A percentile compares a stretch with the other conserved stretches of the same genome.
These are phyloP conservation scores for Belonocnema kinseyi DNA, from an alignment of 1,140 invertebrate genomes.

Conservation along the genomic window DNA sequence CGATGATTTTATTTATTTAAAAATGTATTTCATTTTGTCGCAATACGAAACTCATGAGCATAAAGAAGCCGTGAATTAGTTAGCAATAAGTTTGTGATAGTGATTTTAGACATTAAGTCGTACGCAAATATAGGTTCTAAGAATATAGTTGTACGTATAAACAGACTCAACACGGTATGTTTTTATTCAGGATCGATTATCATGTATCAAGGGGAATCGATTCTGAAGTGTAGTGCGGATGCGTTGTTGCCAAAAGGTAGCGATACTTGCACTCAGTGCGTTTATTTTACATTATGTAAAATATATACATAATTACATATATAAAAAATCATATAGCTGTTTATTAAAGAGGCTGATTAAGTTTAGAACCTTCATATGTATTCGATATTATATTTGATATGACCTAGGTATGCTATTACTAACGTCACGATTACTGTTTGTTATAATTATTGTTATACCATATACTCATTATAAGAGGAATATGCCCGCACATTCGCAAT, in stretches of 20 bases:
- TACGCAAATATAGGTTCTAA: background rate
- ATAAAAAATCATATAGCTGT: constrained; percentile 50
- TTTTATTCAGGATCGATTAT: background rate
- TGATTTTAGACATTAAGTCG: constrained; percentile 19
- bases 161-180: background rate
- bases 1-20: too few species aligned
- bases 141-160: background rate
- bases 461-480: background rate
- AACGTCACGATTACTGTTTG: background rate
- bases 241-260: background rate
- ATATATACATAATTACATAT: constrained; percentile 35
- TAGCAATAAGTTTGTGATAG: constrained; percentile 18
- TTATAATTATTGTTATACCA: background rate
- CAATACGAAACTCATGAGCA: too few species aligned
- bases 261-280: background rate
- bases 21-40: too few species aligned
- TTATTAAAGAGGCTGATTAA: constrained; percentile 61
- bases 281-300: constrained; percentile 31
- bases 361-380: constrained; percentile 53
- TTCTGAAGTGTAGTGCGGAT: background rate
- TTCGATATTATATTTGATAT: constrained; percentile 41
- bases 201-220: too few species aligned
- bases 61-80: background rate
- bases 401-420: background rate
- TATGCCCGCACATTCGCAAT: background rate